Evolutionary conservation across 2,113 vertebrate genomes (phyloP).

Genomic region (Chlorodrepanis virens): DNA sequence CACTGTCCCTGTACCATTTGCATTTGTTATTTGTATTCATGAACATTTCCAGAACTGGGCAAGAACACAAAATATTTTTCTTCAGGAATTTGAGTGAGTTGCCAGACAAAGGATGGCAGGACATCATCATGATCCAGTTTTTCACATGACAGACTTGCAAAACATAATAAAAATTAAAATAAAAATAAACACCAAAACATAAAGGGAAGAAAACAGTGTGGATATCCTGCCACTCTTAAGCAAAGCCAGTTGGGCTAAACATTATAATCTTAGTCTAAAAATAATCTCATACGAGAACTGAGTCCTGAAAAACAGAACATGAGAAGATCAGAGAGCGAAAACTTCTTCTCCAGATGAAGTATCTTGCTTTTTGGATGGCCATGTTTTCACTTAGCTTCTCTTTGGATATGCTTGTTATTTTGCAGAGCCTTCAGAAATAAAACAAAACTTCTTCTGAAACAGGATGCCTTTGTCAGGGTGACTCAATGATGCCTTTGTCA

Average conservation of each 20-base stretch:
- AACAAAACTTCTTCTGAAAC: not conserved
- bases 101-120: not conserved
- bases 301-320: not conserved
- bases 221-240: not conserved
- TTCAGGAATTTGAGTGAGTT: constrained; percentile 26
- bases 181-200: not conserved
- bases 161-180: not conserved
- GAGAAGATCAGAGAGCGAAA: not conserved
- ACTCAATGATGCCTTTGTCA: not conserved
- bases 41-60: constrained; percentile 7
- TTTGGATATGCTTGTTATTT: not conserved
- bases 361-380: not conserved
- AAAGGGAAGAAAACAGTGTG: not conserved
- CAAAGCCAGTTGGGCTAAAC: not conserved
- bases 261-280: not conserved
- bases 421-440: not conserved
- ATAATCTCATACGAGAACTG: not conserved
- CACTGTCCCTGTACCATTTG: not conserved
- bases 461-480: not conserved
- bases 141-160: constrained; percentile 19
- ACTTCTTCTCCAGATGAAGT: not conserved
- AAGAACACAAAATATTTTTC: constrained; percentile 46
- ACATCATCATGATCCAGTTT: not conserved
- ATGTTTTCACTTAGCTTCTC: not conserved
- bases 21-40: constrained; percentile 51